Evolutionary conservation across 2,888 invertebrate genomes (phyloP), one percentile per base, ranked within the genome.

Genomic region (Nemotelus pantherinus): DNA sequence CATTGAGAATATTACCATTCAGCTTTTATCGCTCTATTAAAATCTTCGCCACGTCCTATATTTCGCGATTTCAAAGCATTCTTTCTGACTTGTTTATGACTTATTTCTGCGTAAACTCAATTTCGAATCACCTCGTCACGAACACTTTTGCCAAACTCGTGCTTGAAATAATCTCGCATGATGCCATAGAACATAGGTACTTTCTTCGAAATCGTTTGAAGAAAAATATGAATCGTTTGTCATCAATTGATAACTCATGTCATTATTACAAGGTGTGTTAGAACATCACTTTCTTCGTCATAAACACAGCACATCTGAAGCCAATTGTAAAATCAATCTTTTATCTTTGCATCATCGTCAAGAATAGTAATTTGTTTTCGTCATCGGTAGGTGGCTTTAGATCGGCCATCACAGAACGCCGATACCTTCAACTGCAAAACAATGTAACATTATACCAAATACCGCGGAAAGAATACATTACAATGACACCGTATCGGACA

Each of bases 281-380:
- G 63, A 50, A 67, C 67, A 67, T 67, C 3, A 41, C 5, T 67
- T 48, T 47, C 50, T 67, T 47, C 47, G 50, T 67, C 67, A 50
- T 48, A 50, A 67, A 67, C 67, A 48, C 47, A 43, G 50, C 25
- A 3, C 7, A 25, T 39, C 44, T 5, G 4, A 64, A 1, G 5
- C 43, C 5, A n/a, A 39, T 4, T 7, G 50, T 2, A 39, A 47
- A 48, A 39, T n/a, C 67, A 43, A 25, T 67, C 7, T 50, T 48
- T 47, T 67, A 39, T 67, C 67, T 50, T n/a, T 50, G 50, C 47
- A 50, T 67, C 50, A 67, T 48, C 50, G 48, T 67, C 50, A 47
- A 48, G 67, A 67, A 67, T 67, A 67, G 50, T 67, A 67, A 67
- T 67, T 47, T 9, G 50, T 25, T 25, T 25, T 25, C 25, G 25